Conservation (phyloP, 2,113 vertebrate species). For the Osmerus eperlanus region DNA sequence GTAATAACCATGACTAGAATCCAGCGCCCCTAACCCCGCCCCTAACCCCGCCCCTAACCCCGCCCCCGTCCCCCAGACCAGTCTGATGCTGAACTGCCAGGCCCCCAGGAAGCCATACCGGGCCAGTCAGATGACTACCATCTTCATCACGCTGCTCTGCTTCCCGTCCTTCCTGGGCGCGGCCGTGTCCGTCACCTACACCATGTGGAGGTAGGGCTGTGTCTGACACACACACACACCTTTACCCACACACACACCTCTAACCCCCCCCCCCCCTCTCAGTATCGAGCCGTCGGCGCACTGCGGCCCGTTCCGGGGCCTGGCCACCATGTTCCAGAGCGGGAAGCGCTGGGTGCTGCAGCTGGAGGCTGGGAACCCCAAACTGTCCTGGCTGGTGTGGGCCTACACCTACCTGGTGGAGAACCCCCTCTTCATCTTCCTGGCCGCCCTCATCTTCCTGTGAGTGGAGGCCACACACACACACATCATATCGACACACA, state of each 20-base stretch:
- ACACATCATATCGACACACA: neutral
- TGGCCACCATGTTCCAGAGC: constrained; percentile 78
- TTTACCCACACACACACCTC: constrained; percentile 1
- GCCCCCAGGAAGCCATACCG: constrained; percentile 86
- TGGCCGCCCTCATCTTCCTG: constrained; percentile 76
- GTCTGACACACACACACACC: neutral
- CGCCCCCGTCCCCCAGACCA: constrained; percentile 68
- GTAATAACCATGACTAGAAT: too few species aligned
- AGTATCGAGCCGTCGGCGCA: constrained; percentile 78
- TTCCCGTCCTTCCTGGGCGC: constrained; percentile 90
- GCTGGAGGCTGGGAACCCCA: constrained; percentile 68
- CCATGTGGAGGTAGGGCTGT: constrained; percentile 88
- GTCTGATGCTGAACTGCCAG: constrained; percentile 92
- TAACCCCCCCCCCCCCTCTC: neutral
- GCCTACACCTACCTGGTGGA: constrained; percentile 78
- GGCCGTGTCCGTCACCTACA: constrained; percentile 77
- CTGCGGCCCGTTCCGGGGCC: constrained; percentile 84
- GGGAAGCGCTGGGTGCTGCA: constrained; percentile 75
- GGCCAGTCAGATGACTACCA: constrained; percentile 86
- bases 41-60: neutral
- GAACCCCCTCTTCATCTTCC: constrained; percentile 80
- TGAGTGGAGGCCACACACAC: constrained; percentile 66
- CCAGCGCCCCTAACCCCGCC: too few species aligned
- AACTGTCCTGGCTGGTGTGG: constrained; percentile 73
- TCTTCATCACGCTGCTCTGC: constrained; percentile 89